A percentile compares a stretch with the other conserved stretches of the same genome.
phyloP scores from a whole-genome alignment of 1,140 invertebrate species.

The Venustaconcha ellipsiformis region DNA sequence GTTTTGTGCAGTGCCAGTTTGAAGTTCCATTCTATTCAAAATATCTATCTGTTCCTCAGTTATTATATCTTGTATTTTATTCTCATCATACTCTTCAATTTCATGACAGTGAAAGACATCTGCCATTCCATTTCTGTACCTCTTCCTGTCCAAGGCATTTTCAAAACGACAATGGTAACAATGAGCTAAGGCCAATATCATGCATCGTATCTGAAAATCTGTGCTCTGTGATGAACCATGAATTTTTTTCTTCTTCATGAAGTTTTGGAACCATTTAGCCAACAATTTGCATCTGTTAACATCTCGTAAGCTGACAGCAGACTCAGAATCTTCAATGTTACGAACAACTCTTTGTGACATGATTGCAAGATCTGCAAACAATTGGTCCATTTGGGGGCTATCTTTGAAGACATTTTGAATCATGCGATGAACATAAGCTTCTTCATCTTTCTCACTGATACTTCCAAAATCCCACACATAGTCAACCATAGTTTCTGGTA shows the following conservation, averaged over 20 bases:
- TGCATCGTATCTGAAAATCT: conserved; percentile 10
- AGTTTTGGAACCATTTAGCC: conserved; percentile 30
- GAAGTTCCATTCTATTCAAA: conserved; percentile 29
- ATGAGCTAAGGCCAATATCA: conserved; percentile 46
- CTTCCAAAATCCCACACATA: conserved; percentile 45
- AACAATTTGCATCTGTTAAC: conserved; percentile 29
- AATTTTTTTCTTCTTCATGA: conserved; percentile 15
- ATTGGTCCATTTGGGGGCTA: background rate
- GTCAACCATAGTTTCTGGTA: conserved; percentile 39
- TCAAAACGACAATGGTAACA: conserved; percentile 51
- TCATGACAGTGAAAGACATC: conserved; percentile 18
- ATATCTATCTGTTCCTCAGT: conserved; percentile 25
- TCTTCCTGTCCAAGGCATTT: conserved; percentile 14
- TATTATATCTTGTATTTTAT: conserved; percentile 18
- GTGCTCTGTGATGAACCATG: background rate
- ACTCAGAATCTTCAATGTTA: conserved; percentile 9
- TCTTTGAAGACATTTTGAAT: background rate
- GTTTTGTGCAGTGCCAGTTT: conserved; percentile 37
- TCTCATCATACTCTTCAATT: background rate
- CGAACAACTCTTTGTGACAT: conserved; percentile 36
- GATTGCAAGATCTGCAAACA: conserved; percentile 17
- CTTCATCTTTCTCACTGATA: conserved; percentile 33
- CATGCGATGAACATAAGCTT: conserved; percentile 38
- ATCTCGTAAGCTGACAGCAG: conserved; percentile 40
- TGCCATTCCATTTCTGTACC: conserved; percentile 30